Evolutionary conservation across 2,113 vertebrate species (phyloP), one percentile per base, ranked within the genome.

Genomic region (Centropus unirufus): DNA sequence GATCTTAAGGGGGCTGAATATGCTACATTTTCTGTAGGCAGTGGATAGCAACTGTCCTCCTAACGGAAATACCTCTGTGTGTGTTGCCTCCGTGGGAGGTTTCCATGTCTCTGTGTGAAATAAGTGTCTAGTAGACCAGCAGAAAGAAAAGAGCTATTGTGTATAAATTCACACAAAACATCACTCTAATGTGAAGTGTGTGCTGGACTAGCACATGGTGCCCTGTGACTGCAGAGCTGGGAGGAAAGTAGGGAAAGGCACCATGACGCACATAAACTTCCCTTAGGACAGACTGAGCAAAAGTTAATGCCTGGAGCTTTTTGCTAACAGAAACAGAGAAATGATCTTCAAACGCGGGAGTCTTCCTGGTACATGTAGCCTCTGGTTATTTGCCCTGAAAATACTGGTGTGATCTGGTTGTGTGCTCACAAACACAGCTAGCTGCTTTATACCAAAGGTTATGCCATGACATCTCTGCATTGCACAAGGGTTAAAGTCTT

Each of bases 371-470:
- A 18, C 2, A 23, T 9, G 23, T 7, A 15, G 9, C 15, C 22
- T 82, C 44, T 44, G 14, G 52, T 30, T 69, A 14, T 44, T 52
- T 82, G 9, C 12, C n/a, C 44, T 72, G 66, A 59, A 90, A 75
- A 63, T 32, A 3, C 2, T 14, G 12, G 7, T 64, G 32, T 2
- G 4, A 12, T 12, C 52, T 59, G 54, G 14, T 34, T 42, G 9
- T 21, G 5, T 8, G 11, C 34, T n/a, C 29, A 47, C 29, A n/a
- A 42, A 22, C 26, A 14, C 17, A 57, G 20, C 14, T 16, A 39
- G 18, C 11, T 63, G 40, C 30, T 54, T 30, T 8, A 21, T 19
- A 0, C 11, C 1, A 0, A 10, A 34, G 51, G 4, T 17, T 16
- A 1, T 11, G 13, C 7, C 40, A 6, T 1, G 24, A 24, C 6